Conservation (phyloP, 2,888 invertebrate species). For the Nymphalis polychloros region DNA sequence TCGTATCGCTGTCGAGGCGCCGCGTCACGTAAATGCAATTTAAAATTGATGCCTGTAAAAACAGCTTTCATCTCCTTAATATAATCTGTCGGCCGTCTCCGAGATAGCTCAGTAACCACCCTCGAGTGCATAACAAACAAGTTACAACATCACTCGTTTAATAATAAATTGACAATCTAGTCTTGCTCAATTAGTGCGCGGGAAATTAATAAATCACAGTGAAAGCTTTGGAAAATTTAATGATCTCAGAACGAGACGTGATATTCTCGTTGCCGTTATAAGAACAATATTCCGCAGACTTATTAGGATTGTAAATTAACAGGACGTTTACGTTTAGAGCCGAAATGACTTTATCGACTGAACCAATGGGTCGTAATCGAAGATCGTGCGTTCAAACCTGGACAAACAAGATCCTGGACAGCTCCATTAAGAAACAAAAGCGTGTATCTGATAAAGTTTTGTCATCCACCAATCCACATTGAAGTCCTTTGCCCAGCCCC, state of each 20-base stretch:
- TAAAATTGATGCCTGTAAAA: conserved; percentile 71
- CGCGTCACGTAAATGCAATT: conserved; percentile 58
- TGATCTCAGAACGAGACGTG: conserved; percentile 3
- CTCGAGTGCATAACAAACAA: conserved; percentile 26
- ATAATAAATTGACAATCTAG: conserved; percentile 37
- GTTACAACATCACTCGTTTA: conserved; percentile 26
- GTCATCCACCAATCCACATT: too few species aligned
- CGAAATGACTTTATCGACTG: not conserved
- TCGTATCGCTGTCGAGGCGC: conserved; percentile 32
- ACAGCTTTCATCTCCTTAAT: conserved; percentile 69
- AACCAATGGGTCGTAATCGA: too few species aligned
- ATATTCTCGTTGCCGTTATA: not conserved
- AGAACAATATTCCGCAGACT: not conserved
- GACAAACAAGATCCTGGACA: too few species aligned
- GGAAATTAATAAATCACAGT: conserved; percentile 34
- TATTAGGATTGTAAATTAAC: not conserved
- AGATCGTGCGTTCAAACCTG: too few species aligned
- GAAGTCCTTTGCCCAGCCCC: too few species aligned
- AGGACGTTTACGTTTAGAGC: not conserved
- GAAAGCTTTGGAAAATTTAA: conserved; percentile 30
- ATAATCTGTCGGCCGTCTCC: conserved; percentile 53
- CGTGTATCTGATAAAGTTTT: too few species aligned
- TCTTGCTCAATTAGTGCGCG: conserved; percentile 30
- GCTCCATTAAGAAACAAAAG: too few species aligned
- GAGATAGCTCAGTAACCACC: conserved; percentile 53